Base-by-base conservation (phyloP, 2,797 vertebrate species). In the Triplophysa bombifrons region DNA sequence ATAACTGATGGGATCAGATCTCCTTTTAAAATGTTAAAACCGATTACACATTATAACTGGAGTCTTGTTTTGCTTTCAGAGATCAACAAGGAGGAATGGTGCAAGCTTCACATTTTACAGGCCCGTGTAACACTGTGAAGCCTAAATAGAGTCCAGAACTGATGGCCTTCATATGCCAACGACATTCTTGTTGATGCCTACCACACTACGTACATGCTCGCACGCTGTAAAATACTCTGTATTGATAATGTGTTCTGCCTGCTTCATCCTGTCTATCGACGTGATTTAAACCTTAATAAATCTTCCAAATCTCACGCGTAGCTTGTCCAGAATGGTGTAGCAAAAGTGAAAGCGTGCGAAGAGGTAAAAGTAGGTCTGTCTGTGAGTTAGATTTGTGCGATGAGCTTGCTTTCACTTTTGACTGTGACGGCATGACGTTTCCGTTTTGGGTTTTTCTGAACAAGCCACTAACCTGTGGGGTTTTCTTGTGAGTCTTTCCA, bases 61-160 rank as follows among this genome's bases (percentile, higher is more conserved):
- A 50, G 2, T 44, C 55, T 81, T 3, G 72, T 71, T 76, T 86
- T 67, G 69, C 84, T 88, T 90, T 55, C 77, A 94, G 92, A 55
- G 77, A 89, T 5, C 75, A 74, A 53, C 89, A 93, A 76, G 56
- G 3, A 80, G 92, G 91, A 67, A 90, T 93, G 92, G 90, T 94
- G 80, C 86, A 91, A 79, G 90, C 92, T 22, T 87, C 90, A 86
- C 88, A 93, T 84, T 93, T 94, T 66, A 76, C 84, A 67, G 83
- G 82, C 58, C 80, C 85, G 14, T 20, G 69, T 25, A 60, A 60
- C n/a, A 34, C 38, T 22, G 76, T 83, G 63, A 76, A 44, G 34
- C 48, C 70, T 20, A 51, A 86, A 56, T 73, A 78, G 74, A 76
- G 69, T 76, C 68, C 20, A 68, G 64, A 38, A 61, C 63, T 78